Conservation (phyloP, 2,888 invertebrate genomes). For the Drosophila limbata region DNA sequence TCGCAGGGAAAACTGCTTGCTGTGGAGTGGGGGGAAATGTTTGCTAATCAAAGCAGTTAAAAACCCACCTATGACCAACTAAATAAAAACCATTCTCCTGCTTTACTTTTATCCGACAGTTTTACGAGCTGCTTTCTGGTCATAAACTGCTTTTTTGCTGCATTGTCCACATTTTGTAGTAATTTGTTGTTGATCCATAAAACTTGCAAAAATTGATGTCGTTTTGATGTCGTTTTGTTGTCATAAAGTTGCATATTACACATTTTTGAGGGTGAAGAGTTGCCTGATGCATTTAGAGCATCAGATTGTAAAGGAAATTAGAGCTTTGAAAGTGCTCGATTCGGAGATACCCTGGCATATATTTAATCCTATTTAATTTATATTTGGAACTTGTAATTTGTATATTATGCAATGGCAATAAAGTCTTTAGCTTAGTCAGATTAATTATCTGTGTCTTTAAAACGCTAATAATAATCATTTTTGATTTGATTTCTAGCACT, state of each 20-base stretch:
- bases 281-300: not conserved
- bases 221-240: slow-evolving; percentile 44
- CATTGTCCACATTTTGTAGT: slow-evolving; percentile 31
- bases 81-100: not conserved
- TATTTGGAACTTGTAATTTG: too few species aligned
- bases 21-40: slow-evolving; percentile 2
- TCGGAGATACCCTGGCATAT: not conserved
- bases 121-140: slow-evolving; percentile 55
- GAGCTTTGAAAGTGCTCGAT: not conserved
- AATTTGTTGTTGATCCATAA: slow-evolving; percentile 60
- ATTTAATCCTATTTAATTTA: not conserved
- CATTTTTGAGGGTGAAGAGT: not conserved
- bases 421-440: too few species aligned
- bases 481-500: too few species aligned
- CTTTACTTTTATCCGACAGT: slow-evolving; percentile 35
- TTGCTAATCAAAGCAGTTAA: slow-evolving; percentile 55
- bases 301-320: not conserved
- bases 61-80: slow-evolving; percentile 17
- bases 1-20: slow-evolving; percentile 18
- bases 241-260: slow-evolving; percentile 38
- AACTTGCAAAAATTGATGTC: slow-evolving; percentile 55
- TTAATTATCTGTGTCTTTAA: too few species aligned
- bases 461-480: too few species aligned
- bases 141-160: slow-evolving; percentile 45
- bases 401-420: too few species aligned